Base-by-base conservation (phyloP, 1,140 invertebrate genomes). In the Antheraea pernyi region DNA sequence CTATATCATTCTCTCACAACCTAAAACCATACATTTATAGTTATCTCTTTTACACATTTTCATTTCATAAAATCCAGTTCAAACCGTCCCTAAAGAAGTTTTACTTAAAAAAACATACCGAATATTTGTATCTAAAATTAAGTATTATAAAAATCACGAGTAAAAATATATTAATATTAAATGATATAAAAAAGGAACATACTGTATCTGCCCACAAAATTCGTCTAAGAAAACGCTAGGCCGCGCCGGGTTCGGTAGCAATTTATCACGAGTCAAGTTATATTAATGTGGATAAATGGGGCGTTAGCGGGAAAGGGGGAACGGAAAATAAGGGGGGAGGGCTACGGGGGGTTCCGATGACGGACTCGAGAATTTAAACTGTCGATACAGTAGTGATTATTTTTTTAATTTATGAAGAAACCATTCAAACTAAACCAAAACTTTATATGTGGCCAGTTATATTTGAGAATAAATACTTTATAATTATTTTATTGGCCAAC, bases 191-290 rank as follows among this genome's bases (percentile, higher is more conserved):
- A 22, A 10, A 8, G 22, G 10, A 76, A 73, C 88, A 87, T 9
- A 71, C 85, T 88, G 78, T 89, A 83, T 53, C 71, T 67, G 46
- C 39, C 63, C 63, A 68, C 68, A 78, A 80, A 82, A 82, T 85
- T 85, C 85, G 80, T 86, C 84, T 84, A 91, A 91, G 88, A 91
- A 90, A 89, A 85, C 85, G 83, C 46, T 83, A 85, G 87, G 88
- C 80, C 76, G 72, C 59, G 39, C 59, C 59, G 78, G 86, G 84
- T 77, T 86, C 84, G 67, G 80, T 81, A 74, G 85, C 81, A 89
- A 91, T 91, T 91, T 91, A 91, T 91, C 88, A 91, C 85, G 75
- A 83, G 83, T 79, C 82, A 79, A 87, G 86, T 86, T 84, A 88
- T 88, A 90, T 90, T 88, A 88, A 86, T 86, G 86, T 83, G 84